These are phyloP conservation scores for honey bee (Apis mellifera) DNA, from an alignment of 1,140 invertebrate genomes.

Conservation along the genomic window DNA sequence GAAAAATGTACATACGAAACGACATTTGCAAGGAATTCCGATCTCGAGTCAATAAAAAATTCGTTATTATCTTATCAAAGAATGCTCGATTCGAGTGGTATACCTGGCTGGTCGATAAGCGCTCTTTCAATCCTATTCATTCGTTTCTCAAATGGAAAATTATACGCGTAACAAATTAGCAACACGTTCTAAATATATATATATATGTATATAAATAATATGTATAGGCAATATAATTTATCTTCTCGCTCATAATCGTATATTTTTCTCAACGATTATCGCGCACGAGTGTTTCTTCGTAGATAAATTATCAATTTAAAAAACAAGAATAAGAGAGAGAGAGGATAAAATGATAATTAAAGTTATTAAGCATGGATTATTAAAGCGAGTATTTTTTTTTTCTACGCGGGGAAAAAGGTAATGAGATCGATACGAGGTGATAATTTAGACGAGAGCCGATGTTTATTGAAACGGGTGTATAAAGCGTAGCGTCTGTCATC, in stretches of 20 bases:
- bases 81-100: neutral
- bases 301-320: slow-evolving; percentile 21
- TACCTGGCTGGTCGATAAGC: neutral
- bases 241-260: neutral
- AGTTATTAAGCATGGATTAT: slow-evolving; percentile 23
- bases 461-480: neutral
- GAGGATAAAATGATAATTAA: neutral
- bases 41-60: neutral
- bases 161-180: neutral
- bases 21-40: neutral
- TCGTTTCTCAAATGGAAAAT: neutral
- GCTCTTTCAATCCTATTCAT: neutral
- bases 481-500: neutral
- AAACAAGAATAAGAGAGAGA: neutral
- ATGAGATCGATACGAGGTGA: slow-evolving; percentile 8
- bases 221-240: neutral
- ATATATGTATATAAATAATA: neutral
- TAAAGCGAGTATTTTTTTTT: slow-evolving; percentile 42
- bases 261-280: neutral
- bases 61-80: neutral
- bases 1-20: neutral
- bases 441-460: neutral
- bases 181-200: too few species aligned
- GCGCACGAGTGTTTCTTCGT: neutral
- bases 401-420: neutral